Evolutionary conservation across 2,888 invertebrate genomes (phyloP).

Genomic region (Scaptomyza polygonia): DNA sequence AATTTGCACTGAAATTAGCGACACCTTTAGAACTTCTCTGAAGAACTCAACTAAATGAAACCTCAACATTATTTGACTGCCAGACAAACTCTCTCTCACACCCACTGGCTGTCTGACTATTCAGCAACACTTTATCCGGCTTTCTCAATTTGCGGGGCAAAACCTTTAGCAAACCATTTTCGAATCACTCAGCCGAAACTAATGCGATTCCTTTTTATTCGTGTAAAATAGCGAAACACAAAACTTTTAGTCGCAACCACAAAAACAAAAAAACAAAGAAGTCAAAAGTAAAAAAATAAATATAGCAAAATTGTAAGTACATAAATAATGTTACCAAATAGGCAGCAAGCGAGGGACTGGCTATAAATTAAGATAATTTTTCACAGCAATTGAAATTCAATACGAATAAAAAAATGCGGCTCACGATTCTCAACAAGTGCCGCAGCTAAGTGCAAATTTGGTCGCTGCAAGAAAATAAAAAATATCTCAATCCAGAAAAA

Average conservation of each 20-base stretch:
- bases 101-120: constrained; percentile 22
- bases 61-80: constrained; percentile 45
- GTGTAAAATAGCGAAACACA: constrained; percentile 61
- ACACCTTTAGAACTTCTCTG: constrained; percentile 42
- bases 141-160: too few relatives aligned
- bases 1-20: constrained; percentile 67
- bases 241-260: constrained; percentile 28
- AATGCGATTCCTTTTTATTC: constrained; percentile 70
- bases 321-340: constrained; percentile 34
- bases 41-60: constrained; percentile 28
- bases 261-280: constrained; percentile 4
- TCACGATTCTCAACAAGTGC: constrained; percentile 74
- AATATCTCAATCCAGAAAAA: constrained; percentile 5
- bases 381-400: constrained; percentile 59
- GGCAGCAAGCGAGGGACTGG: constrained; percentile 14
- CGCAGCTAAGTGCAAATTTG: constrained; percentile 63
- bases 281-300: not conserved
- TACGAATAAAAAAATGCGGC: constrained; percentile 64
- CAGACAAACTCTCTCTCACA: constrained; percentile 39
- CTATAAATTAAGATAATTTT: constrained; percentile 55
- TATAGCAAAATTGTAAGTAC: not conserved
- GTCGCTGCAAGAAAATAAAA: constrained; percentile 41
- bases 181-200: constrained; percentile 63
- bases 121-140: constrained; percentile 3
- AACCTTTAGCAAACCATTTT: constrained; percentile 11